Conservation (phyloP, 1,140 invertebrate species). For the Lucilia sericata region DNA sequence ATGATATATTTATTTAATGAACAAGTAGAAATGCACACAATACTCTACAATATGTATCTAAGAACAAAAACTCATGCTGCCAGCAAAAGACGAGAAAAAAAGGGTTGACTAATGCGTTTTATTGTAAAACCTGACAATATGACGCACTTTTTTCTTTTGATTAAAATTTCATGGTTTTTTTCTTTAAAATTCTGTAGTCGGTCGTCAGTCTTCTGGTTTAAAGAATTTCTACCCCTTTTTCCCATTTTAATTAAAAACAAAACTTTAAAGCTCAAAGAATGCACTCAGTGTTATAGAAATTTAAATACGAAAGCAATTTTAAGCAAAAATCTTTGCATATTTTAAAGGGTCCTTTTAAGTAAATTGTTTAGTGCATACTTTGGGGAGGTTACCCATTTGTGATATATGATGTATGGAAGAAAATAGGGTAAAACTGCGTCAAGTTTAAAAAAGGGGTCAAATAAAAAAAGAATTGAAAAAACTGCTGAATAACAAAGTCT, state of each 20-base stretch:
- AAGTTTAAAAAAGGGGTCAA: no score
- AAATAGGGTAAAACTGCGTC: no score
- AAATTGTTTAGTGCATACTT: background rate
- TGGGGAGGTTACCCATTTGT: background rate
- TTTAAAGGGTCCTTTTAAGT: background rate
- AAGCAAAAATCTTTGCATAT: background rate
- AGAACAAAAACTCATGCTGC: background rate
- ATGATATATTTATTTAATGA: conserved; percentile 15
- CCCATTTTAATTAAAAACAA: background rate
- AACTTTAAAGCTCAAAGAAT: background rate
- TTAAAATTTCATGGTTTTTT: background rate
- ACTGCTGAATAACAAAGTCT: no score
- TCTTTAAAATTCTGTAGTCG: background rate
- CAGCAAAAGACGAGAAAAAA: background rate
- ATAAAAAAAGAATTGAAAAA: no score
- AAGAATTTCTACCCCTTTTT: background rate
- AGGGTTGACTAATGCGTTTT: conserved; percentile 26
- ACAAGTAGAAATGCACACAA: background rate
- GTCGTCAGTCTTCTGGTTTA: background rate
- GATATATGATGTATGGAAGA: no score
- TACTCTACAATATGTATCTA: background rate
- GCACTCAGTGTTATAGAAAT: background rate
- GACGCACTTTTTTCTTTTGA: background rate
- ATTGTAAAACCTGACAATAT: conserved; percentile 20
- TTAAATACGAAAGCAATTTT: background rate